phyloP scores from a whole-genome alignment of 2,888 invertebrate species.

The Scrobipalpa atriplicella region DNA sequence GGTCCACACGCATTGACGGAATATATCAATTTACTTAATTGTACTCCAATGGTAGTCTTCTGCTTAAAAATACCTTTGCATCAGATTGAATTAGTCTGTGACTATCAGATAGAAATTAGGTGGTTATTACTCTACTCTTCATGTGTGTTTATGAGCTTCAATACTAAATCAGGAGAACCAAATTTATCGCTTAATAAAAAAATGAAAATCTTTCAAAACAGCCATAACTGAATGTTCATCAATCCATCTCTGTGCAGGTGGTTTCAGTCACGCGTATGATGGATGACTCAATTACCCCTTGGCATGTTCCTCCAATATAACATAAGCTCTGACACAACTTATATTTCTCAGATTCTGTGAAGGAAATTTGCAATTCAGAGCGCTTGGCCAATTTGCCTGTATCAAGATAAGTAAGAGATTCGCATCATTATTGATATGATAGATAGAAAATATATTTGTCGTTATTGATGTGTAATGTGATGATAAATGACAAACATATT shows the following conservation, averaged over 20 bases:
- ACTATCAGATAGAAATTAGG: too few relatives aligned
- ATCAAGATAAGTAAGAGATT: slow-evolving; percentile 33
- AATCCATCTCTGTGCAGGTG: slow-evolving; percentile 41
- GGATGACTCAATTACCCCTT: slow-evolving; percentile 49
- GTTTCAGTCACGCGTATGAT: slow-evolving; percentile 41
- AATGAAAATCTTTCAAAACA: slow-evolving; percentile 8
- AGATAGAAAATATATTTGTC: slow-evolving; percentile 39
- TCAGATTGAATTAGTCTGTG: too few relatives aligned
- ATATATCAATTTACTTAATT: too few relatives aligned
- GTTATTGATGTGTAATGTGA: slow-evolving; percentile 35
- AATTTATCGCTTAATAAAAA: not conserved
- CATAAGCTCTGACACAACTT: slow-evolving; percentile 1
- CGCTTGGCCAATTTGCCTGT: not conserved
- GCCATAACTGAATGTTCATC: slow-evolving; percentile 41
- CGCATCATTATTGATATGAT: slow-evolving; percentile 43
- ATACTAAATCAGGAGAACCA: not conserved
- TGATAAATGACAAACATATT: slow-evolving; percentile 16
- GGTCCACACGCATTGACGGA: too few relatives aligned
- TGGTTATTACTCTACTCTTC: not conserved
- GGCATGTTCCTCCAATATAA: slow-evolving; percentile 25
- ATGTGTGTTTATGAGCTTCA: not conserved
- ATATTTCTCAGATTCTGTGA: not conserved
- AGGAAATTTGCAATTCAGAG: slow-evolving; percentile 27
- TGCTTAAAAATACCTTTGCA: too few relatives aligned
- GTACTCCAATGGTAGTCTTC: too few relatives aligned